Evolutionary conservation across 2,888 invertebrate species (phyloP).

Genomic region (Autographa gamma): DNA sequence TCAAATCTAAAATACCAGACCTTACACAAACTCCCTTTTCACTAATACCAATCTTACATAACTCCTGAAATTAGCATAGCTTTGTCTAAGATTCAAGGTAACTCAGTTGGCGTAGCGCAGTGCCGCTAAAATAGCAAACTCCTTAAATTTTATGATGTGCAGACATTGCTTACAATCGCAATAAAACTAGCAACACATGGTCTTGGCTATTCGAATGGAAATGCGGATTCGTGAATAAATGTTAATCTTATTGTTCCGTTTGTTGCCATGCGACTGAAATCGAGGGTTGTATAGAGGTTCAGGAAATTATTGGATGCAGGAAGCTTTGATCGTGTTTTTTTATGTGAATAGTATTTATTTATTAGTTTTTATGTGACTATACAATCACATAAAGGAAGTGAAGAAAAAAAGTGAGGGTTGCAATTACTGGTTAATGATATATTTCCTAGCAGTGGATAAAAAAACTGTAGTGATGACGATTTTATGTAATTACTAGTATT

Average conservation of each 20-base stretch:
- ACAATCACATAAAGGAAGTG: no score
- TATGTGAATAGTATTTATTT: no score
- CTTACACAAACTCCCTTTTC: no score
- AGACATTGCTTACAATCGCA: conserved; percentile 35
- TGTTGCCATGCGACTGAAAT: neutral
- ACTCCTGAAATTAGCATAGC: conserved; percentile 38
- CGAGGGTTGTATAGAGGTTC: no score
- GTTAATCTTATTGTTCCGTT: conserved; percentile 8
- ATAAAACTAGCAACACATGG: conserved; percentile 43
- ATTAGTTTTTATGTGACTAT: no score
- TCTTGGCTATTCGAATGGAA: conserved; percentile 18
- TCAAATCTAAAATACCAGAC: no score
- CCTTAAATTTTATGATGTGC: conserved; percentile 46
- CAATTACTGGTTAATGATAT: no score
- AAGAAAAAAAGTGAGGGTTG: no score
- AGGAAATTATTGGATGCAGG: no score
- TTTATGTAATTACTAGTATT: no score
- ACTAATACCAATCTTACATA: neutral
- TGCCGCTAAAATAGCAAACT: conserved; percentile 26
- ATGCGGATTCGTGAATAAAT: conserved; percentile 11
- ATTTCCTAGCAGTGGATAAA: no score
- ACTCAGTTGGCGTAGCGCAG: conserved; percentile 33
- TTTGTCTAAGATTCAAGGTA: conserved; percentile 34
- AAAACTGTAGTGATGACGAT: neutral
- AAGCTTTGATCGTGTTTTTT: no score